Conservation (phyloP, 2,797 vertebrate genomes). For the Sphenodon punctatus region DNA sequence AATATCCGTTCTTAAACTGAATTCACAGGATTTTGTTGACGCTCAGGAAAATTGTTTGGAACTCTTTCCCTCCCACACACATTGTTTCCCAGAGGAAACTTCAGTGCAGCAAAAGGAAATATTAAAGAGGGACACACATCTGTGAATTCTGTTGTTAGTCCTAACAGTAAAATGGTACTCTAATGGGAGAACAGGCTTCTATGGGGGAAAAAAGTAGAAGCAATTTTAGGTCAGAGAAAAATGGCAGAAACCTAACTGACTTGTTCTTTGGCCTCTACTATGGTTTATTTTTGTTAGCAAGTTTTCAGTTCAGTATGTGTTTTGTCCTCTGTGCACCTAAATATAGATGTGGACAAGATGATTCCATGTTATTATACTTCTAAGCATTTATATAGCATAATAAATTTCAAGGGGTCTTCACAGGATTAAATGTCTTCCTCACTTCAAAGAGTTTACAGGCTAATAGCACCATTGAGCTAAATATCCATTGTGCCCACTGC, state of each 20-base stretch:
- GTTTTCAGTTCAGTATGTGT: background rate
- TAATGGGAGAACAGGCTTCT: too few relatives aligned
- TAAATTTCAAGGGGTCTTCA: background rate
- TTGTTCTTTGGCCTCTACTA: background rate
- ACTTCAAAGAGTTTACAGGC: background rate
- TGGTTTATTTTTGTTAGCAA: background rate
- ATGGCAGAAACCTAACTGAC: background rate
- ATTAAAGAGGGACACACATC: background rate
- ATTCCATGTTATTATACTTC: background rate
- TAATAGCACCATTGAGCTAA: background rate
- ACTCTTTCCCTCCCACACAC: rapidly evolving
- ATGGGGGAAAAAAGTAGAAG: too few relatives aligned
- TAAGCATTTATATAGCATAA: background rate
- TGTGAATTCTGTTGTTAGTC: background rate
- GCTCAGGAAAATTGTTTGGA: background rate
- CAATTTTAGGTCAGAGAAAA: background rate
- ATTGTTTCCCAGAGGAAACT: rapidly evolving
- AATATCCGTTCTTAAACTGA: background rate
- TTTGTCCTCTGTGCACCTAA: background rate
- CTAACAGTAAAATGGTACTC: background rate
- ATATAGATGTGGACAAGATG: background rate
- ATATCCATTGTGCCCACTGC: background rate
- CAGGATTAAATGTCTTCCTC: background rate
- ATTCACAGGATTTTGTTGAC: background rate
- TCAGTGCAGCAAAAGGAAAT: background rate